These are phyloP conservation scores for Rhinolophus ferrumequinum DNA, from an alignment of 2,113 vertebrate genomes.

Conservation along the genomic window DNA sequence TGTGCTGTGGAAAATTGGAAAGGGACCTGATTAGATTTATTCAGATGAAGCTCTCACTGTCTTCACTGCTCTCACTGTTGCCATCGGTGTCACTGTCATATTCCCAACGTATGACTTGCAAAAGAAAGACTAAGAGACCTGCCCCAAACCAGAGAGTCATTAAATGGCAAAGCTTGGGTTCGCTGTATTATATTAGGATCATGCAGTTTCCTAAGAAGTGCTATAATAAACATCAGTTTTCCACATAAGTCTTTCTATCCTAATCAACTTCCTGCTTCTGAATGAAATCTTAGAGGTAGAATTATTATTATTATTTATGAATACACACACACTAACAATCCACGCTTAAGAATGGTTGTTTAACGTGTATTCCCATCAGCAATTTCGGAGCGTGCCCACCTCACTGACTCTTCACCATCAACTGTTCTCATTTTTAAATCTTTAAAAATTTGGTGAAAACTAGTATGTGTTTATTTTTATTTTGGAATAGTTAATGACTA, in stretches of 20 bases:
- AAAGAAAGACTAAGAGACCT: background rate
- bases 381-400: background rate
- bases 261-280: background rate
- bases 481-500: constrained; percentile 34
- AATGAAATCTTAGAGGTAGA: background rate
- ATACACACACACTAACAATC: background rate
- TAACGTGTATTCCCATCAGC: background rate
- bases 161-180: background rate
- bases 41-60: background rate
- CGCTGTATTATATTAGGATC: background rate
- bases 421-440: constrained; percentile 2
- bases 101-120: background rate
- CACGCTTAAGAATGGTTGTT: background rate
- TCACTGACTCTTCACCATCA: background rate
- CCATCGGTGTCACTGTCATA: background rate
- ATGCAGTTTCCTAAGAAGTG: background rate
- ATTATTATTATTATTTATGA: background rate
- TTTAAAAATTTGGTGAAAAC: constrained; percentile 20
- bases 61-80: background rate
- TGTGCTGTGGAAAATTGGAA: background rate
- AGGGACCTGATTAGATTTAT: background rate
- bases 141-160: background rate
- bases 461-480: background rate
- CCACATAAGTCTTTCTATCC: background rate
- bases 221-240: background rate